Evolutionary conservation across 2,797 vertebrate species (phyloP).

Genomic region (Crocidura indochinensis): DNA sequence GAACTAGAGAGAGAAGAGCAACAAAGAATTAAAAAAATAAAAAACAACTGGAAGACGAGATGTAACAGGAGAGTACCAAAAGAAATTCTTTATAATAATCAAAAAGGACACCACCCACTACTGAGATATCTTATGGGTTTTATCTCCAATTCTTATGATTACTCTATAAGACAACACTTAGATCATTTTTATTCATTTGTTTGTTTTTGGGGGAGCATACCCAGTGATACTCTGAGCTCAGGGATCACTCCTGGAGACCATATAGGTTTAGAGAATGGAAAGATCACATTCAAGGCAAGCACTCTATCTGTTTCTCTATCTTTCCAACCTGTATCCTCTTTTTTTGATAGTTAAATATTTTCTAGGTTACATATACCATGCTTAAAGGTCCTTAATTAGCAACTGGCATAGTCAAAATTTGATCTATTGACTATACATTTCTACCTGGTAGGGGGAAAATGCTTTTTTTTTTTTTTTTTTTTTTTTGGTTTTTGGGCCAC

Average conservation of each 20-base stretch:
- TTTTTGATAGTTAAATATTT: slow-evolving; percentile 51
- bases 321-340: not conserved
- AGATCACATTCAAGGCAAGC: too few species aligned
- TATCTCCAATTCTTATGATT: slow-evolving; percentile 50
- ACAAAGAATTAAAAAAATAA: not conserved
- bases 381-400: not conserved
- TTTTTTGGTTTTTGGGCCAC: too few species aligned
- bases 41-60: not conserved
- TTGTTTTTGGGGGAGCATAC: too few species aligned
- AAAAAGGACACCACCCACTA: not conserved
- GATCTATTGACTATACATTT: not conserved
- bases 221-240: too few species aligned
- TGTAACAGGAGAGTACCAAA: not conserved
- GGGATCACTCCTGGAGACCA: too few species aligned
- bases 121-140: not conserved
- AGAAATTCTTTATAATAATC: slow-evolving; percentile 36
- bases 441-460: not conserved
- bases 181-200: not conserved
- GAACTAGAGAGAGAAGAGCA: not conserved
- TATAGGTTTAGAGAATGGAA: too few species aligned
- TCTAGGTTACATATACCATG: not conserved
- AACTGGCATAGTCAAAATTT: not conserved
- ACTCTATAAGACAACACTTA: slow-evolving; percentile 33
- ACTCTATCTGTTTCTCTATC: too few species aligned
- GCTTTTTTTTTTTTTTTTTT: too few species aligned